Conservation (phyloP, 2,113 vertebrate species). For the Eulacestoma nigropectus region DNA sequence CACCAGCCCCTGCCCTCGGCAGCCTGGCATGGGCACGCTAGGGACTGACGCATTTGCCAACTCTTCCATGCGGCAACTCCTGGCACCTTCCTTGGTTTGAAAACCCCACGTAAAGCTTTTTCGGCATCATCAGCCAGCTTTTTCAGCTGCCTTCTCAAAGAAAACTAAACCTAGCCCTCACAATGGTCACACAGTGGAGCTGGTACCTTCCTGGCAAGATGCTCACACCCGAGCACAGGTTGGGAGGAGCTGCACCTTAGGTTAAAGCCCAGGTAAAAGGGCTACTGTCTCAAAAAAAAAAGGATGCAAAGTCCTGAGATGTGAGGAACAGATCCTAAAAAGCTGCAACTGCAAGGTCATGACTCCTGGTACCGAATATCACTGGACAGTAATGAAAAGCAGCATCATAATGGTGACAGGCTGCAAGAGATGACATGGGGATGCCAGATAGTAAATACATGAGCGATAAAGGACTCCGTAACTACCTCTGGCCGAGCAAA, state of each 20-base stretch:
- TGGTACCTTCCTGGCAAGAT: background rate
- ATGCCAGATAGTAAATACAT: background rate
- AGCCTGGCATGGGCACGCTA: accelerated
- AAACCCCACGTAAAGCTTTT: accelerated
- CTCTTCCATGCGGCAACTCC: accelerated
- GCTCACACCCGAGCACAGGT: accelerated
- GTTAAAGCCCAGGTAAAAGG: background rate
- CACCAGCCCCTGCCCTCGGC: background rate
- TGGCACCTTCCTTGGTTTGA: background rate
- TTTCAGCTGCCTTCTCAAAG: background rate
- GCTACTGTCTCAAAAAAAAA: background rate
- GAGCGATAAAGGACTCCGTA: background rate
- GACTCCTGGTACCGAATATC: background rate
- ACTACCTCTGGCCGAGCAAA: background rate
- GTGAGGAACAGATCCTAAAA: background rate
- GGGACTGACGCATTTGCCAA: accelerated
- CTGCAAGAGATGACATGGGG: background rate
- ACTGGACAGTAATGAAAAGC: background rate
- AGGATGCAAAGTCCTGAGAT: background rate
- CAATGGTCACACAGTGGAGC: background rate
- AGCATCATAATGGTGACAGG: background rate
- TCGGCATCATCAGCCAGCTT: background rate
- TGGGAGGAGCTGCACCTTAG: background rate
- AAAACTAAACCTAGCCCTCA: background rate
- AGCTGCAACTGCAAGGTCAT: background rate